A percentile compares a stretch with the other conserved stretches of the same genome.
Evolutionary conservation across 2,797 vertebrate species (phyloP).

Genomic region (Girardinus metallicus): DNA sequence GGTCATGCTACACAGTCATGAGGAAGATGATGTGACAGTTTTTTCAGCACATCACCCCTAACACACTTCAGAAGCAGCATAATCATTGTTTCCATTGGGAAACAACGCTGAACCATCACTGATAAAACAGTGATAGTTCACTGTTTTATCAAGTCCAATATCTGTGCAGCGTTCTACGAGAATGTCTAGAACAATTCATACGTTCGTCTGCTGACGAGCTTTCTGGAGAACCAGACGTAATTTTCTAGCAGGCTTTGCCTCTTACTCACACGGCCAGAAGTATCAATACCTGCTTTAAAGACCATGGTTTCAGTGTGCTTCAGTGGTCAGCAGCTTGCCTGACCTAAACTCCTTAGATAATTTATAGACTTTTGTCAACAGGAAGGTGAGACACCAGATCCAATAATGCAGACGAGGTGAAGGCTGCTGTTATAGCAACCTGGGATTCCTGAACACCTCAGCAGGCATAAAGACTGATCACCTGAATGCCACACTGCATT

Average conservation of each 20-base stretch:
- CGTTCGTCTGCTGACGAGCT: background rate
- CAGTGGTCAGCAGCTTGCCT: background rate
- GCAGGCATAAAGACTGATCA: slow-evolving; percentile 4
- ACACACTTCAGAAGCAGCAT: background rate
- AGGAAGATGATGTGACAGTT: background rate
- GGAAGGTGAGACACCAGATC: background rate
- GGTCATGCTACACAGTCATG: background rate
- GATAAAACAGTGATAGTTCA: too few relatives aligned
- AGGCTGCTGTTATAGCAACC: background rate
- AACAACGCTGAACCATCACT: too few relatives aligned
- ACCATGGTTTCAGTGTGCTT: background rate
- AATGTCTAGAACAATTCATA: background rate
- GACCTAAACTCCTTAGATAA: background rate
- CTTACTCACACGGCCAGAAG: background rate
- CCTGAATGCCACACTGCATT: background rate
- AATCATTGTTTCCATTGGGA: background rate
- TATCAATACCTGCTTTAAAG: background rate
- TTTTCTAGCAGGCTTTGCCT: background rate
- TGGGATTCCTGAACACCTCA: slow-evolving; percentile 1
- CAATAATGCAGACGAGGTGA: slow-evolving; percentile 4
- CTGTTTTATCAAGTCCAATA: background rate
- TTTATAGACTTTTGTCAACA: background rate
- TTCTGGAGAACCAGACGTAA: background rate
- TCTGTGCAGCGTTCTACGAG: background rate
- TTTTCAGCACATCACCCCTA: background rate